A percentile compares a stretch with the other conserved stretches of the same genome.
These are phyloP conservation scores for Plagiodera versicolora DNA, from an alignment of 2,888 invertebrate genomes.

Conservation along the genomic window DNA sequence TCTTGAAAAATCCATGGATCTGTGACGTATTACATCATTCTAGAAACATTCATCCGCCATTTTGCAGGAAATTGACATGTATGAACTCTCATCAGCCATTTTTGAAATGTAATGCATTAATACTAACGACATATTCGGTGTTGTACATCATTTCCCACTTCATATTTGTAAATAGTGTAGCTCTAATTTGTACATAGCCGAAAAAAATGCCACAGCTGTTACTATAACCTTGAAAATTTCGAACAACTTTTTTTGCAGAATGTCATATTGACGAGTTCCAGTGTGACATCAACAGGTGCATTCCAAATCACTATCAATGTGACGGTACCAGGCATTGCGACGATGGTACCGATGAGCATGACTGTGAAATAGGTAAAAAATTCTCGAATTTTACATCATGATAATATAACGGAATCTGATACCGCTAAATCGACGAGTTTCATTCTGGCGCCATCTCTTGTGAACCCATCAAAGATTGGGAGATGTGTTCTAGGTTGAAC, in stretches of 20 bases:
- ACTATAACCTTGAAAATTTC: too few species aligned
- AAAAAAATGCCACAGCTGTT: too few species aligned
- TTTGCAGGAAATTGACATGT: too few species aligned
- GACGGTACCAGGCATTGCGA: slow-evolving; percentile 63
- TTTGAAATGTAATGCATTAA: neutral
- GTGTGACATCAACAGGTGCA: slow-evolving; percentile 65
- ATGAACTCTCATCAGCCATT: too few species aligned
- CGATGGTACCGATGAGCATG: slow-evolving; percentile 69
- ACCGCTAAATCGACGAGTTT: neutral
- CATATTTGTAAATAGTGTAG: too few species aligned
- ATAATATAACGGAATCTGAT: neutral
- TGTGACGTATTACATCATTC: too few species aligned
- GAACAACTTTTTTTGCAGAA: slow-evolving; percentile 52
- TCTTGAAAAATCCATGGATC: too few species aligned
- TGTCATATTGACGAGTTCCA: slow-evolving; percentile 62
- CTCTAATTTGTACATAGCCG: too few species aligned
- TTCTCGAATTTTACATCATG: neutral
- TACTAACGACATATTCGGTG: neutral
- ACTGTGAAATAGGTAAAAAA: slow-evolving; percentile 55
- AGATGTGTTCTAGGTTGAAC: neutral
- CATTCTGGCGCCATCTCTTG: neutral
- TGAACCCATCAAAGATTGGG: neutral
- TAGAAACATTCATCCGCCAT: too few species aligned
- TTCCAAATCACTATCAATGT: slow-evolving; percentile 60
- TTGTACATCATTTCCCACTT: neutral